phyloP scores from a whole-genome alignment of 2,113 vertebrate species.

The Cyphotilapia sp. region DNA sequence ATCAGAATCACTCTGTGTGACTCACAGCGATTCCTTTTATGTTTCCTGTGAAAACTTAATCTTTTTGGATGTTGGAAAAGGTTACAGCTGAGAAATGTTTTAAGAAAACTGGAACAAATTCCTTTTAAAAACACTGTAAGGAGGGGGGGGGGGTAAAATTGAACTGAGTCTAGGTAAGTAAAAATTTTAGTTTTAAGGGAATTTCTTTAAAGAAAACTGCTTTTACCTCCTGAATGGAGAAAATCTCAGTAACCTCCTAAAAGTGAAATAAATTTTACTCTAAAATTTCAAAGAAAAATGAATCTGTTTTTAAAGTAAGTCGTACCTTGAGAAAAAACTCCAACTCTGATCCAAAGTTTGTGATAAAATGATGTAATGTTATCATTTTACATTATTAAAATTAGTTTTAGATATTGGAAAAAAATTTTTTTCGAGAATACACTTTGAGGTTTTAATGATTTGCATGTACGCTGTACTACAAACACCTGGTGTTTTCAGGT shows the following conservation, averaged over 20 bases:
- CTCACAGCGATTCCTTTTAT: not conserved
- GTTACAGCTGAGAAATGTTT: not conserved
- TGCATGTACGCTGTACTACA: not conserved
- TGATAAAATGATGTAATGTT: not conserved
- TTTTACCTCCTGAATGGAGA: not conserved
- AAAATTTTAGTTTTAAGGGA: not conserved
- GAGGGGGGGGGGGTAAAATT: not conserved
- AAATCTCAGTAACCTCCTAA: not conserved
- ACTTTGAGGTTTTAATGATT: not conserved
- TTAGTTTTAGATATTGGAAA: not conserved
- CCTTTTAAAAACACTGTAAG: not conserved
- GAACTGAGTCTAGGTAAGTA: not conserved
- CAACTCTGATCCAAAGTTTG: not conserved
- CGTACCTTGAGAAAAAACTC: not conserved
- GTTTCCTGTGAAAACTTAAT: not conserved
- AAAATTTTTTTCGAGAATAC: accelerated
- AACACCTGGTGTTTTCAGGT: not conserved
- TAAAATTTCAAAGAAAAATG: not conserved
- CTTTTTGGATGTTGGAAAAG: not conserved
- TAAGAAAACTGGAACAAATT: not conserved
- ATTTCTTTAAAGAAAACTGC: not conserved
- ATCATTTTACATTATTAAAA: not conserved
- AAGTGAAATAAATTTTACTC: not conserved
- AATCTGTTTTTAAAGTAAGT: not conserved
- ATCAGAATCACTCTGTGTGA: not conserved